Evolutionary conservation across 2,888 invertebrate genomes (phyloP).

Genomic region (Synergus itoensis): DNA sequence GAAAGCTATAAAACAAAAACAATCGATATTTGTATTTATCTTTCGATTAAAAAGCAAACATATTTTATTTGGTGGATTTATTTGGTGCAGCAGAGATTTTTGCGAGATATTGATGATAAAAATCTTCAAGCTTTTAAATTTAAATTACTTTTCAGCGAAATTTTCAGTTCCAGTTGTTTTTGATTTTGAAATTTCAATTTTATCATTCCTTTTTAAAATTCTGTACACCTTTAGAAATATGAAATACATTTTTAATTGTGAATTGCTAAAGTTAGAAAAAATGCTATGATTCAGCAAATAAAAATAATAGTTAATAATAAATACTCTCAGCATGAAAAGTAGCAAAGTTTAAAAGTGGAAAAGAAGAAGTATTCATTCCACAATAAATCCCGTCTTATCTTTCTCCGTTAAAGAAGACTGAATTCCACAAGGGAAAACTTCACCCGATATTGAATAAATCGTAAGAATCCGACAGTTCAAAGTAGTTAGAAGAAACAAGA

Average conservation of each 20-base stretch:
- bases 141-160: too few relatives aligned
- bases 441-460: background rate
- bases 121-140: too few relatives aligned
- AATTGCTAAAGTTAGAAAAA: too few relatives aligned
- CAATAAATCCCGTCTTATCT: background rate
- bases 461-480: background rate
- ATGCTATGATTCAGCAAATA: too few relatives aligned
- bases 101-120: too few relatives aligned
- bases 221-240: too few relatives aligned
- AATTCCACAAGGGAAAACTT: background rate
- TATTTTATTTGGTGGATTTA: background rate
- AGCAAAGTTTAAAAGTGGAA: background rate
- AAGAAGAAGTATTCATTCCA: background rate
- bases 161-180: too few relatives aligned
- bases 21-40: slow-evolving; percentile 13
- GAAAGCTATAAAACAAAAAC: slow-evolving; percentile 61
- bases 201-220: too few relatives aligned
- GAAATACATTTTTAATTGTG: too few relatives aligned
- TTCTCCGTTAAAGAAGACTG: background rate
- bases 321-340: too few relatives aligned
- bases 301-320: too few relatives aligned
- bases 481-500: background rate
- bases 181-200: too few relatives aligned
- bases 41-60: background rate
- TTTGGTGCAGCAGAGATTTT: background rate